A percentile compares a stretch with the other conserved stretches of the same genome.
These are phyloP conservation scores for Linnaemya vulpina DNA, from an alignment of 2,888 invertebrate genomes.

Conservation along the genomic window DNA sequence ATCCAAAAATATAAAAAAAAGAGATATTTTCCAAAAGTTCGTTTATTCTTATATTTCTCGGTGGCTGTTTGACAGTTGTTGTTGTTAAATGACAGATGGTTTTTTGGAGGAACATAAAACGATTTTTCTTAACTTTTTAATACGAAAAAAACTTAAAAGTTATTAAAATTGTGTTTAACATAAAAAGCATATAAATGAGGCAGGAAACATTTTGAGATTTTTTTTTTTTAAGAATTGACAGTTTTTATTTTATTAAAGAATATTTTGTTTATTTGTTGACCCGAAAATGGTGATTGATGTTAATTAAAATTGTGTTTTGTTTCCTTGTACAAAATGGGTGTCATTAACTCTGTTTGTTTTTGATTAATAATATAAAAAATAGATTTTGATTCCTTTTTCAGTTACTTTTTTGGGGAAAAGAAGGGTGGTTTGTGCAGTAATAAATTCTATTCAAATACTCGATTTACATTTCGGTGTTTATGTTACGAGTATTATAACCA, in stretches of 20 bases:
- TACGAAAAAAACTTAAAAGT: slow-evolving; percentile 37
- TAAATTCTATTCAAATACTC: no score
- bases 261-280: slow-evolving; percentile 38
- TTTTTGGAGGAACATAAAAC: slow-evolving; percentile 21
- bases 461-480: no score
- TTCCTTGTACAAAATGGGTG: neutral
- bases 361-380: neutral
- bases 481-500: no score
- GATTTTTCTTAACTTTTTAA: slow-evolving; percentile 40
- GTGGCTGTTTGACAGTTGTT: slow-evolving; percentile 54
- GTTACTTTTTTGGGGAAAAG: neutral
- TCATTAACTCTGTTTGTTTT: neutral
- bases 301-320: slow-evolving; percentile 39
- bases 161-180: slow-evolving; percentile 6
- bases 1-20: neutral
- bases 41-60: slow-evolving; percentile 12
- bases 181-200: slow-evolving; percentile 14
- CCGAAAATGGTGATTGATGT: slow-evolving; percentile 62
- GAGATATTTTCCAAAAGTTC: slow-evolving; percentile 23
- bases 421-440: neutral
- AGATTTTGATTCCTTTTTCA: neutral
- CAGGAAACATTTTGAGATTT: slow-evolving; percentile 39
- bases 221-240: slow-evolving; percentile 52
- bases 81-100: slow-evolving; percentile 63
- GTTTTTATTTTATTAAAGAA: slow-evolving; percentile 46